Evolutionary conservation across 2,797 vertebrate species (phyloP).

Genomic region (Hippoglossus hippoglossus): DNA sequence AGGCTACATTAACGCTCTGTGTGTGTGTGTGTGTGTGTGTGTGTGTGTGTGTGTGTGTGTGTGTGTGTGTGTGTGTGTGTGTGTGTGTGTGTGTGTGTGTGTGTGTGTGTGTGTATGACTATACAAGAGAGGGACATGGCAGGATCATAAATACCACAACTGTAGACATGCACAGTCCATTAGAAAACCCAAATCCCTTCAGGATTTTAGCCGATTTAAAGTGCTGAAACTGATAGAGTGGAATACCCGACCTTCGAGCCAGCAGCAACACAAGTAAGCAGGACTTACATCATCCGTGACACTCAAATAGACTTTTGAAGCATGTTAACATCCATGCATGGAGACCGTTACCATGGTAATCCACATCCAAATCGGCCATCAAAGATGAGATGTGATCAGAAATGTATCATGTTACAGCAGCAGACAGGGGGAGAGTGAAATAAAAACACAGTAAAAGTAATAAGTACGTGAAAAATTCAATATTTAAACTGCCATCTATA

Average conservation of each 20-base stretch:
- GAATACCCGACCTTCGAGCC: slow-evolving; percentile 27
- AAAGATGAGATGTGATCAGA: no score
- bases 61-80: not conserved
- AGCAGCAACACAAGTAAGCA: slow-evolving; percentile 34
- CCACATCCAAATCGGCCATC: no score
- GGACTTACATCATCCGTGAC: slow-evolving; percentile 56
- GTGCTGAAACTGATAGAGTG: slow-evolving; percentile 27
- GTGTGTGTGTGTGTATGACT: not conserved
- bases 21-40: not conserved
- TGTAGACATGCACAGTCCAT: slow-evolving; percentile 26
- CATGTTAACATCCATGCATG: slow-evolving; percentile 5
- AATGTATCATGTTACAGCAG: no score
- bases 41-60: not conserved
- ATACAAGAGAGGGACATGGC: no score
- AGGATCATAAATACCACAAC: no score
- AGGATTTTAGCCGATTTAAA: slow-evolving; percentile 37
- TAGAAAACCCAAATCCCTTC: slow-evolving; percentile 16
- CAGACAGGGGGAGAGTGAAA: no score
- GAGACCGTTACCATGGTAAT: not conserved
- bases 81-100: not conserved
- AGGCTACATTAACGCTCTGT: slow-evolving; percentile 15
- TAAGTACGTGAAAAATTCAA: no score
- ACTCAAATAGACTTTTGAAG: slow-evolving; percentile 43
- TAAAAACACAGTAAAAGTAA: no score
- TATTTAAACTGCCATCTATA: no score